These are phyloP conservation scores for Brachymystax lenok DNA, from an alignment of 2,797 vertebrate genomes.

Conservation along the genomic window DNA sequence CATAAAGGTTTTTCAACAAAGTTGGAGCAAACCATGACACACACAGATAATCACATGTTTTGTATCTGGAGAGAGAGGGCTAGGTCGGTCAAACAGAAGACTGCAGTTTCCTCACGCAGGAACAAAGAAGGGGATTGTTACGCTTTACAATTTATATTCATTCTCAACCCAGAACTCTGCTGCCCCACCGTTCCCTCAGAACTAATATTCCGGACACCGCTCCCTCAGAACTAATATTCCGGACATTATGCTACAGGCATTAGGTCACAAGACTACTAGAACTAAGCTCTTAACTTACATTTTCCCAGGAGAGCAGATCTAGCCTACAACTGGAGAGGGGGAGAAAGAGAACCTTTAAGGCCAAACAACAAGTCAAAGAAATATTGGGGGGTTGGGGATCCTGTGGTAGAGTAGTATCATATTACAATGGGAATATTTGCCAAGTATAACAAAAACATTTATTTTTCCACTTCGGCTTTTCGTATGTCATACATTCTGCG, in stretches of 20 bases:
- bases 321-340: neutral
- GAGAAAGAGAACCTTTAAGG: conserved; percentile 49
- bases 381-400: conserved; percentile 23
- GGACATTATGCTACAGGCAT: conserved; percentile 61
- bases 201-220: conserved; percentile 35
- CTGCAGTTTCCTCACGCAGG: conserved; percentile 39
- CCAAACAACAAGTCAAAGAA: conserved; percentile 58
- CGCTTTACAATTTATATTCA: neutral
- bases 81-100: neutral
- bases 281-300: conserved; percentile 9
- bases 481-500: conserved; percentile 41
- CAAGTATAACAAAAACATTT: conserved; percentile 42
- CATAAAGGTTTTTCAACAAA: neutral
- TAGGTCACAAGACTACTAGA: conserved; percentile 16
- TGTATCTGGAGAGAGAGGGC: conserved; percentile 22
- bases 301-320: neutral
- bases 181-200: conserved; percentile 31
- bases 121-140: conserved; percentile 50
- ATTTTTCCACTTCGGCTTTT: conserved; percentile 43
- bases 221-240: conserved; percentile 31
- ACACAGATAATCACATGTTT: conserved; percentile 23
- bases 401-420: conserved; percentile 28
- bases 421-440: conserved; percentile 44
- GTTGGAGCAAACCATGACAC: conserved; percentile 9
- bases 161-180: neutral